Base-by-base conservation (phyloP, 2,888 invertebrate genomes). In the Metacarcinus magister region DNA sequence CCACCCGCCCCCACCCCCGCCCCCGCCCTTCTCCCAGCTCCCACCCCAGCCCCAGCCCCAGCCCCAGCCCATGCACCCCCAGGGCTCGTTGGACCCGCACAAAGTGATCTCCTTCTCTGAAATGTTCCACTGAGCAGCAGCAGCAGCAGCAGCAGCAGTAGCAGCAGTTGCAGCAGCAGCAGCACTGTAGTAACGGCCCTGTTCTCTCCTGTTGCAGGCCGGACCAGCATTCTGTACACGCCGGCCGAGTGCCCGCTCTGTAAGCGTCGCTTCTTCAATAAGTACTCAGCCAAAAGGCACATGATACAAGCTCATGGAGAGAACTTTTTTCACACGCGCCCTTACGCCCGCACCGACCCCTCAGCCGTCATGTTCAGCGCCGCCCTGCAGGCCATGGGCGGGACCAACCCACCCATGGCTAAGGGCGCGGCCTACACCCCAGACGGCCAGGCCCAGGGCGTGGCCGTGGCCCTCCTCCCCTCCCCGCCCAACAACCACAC, bases 201-300 rank as follows among this genome's bases (percentile, higher is more conserved):
- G 95, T 96, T 93, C 95, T 96, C 94, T 96, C 96, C 96, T 96
- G 95, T 96, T 96, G 94, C 96, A 96, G 96, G 96, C 82, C 96
- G 95, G 94, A 95, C 96, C 75, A 96, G 96, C 95, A 96, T 96
- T 95, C 95, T 96, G 96, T 96, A 96, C 96, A 96, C 96, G 87
- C 96, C 96, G 39, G 96, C 95, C 43, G 96, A 96, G 93, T 96
- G 96, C 75, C 96, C 96, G 43, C 93, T 96, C 92, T 96, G 96
- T 96, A 96, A 96, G 87, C 96, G 96, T 19, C 93, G 95, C 43
- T 96, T 96, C 96, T 96, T 96, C 96, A 96, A 96, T 96, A 96
- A 96, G 94, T 96, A 96, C 94, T 96, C 96, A 39, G 95, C 96
- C 92, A 96, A 96, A 96, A 96, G 96, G 94, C 96, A 96, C 94